Evolutionary conservation across 2,113 vertebrate species (phyloP).

Genomic region (Oxygymnocypris stewartii): DNA sequence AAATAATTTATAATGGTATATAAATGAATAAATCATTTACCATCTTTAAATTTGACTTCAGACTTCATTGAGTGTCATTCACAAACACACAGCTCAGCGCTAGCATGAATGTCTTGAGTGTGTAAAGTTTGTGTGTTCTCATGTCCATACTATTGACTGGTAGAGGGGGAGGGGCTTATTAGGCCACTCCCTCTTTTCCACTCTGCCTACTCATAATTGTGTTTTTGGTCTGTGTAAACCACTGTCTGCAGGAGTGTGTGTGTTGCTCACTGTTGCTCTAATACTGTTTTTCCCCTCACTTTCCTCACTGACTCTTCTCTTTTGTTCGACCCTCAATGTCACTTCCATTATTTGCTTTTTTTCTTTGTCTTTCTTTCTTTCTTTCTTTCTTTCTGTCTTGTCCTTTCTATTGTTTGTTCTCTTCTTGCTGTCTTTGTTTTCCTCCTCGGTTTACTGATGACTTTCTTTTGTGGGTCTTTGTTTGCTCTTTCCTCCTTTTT

Average conservation of each 20-base stretch:
- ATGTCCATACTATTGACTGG: background rate
- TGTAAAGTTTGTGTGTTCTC: background rate
- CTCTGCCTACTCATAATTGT: background rate
- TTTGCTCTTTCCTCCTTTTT: background rate
- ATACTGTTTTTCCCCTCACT: constrained; percentile 72
- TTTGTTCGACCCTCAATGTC: constrained; percentile 53
- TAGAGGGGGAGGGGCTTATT: background rate
- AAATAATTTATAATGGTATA: background rate
- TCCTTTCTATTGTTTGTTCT: background rate
- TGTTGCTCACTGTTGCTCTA: constrained; percentile 78
- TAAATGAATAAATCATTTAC: background rate
- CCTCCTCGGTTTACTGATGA: background rate
- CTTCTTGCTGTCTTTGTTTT: background rate
- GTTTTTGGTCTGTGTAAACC: constrained; percentile 54
- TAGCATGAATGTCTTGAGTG: background rate
- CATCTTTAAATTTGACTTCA: background rate
- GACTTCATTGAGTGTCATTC: background rate
- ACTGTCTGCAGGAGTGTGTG: constrained; percentile 17
- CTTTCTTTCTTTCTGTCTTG: background rate
- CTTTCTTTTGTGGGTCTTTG: background rate
- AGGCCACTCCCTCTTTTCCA: background rate
- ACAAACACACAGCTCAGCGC: background rate
- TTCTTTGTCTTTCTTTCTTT: constrained; percentile 9
- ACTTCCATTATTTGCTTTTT: constrained; percentile 43
- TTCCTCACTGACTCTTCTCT: constrained; percentile 57